Evolutionary conservation across 2,888 invertebrate species (phyloP).

Genomic region (Eurois occulta): DNA sequence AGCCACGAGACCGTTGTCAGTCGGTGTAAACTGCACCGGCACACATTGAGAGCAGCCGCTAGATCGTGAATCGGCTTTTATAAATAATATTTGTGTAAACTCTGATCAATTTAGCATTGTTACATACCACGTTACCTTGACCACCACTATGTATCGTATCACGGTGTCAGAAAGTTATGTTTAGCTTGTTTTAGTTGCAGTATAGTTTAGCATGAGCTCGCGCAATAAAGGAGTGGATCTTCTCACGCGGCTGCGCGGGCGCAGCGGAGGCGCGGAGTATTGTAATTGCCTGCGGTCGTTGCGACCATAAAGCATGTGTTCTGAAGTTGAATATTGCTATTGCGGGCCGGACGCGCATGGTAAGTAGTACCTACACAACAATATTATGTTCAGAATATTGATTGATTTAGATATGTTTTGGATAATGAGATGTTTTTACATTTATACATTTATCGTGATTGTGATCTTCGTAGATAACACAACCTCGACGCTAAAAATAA

Average conservation of each 20-base stretch:
- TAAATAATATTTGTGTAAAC: slow-evolving; percentile 78
- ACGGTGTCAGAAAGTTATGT: slow-evolving; percentile 18
- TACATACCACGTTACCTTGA: slow-evolving; percentile 19
- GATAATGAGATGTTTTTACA: not conserved
- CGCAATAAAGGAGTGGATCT: slow-evolving; percentile 70
- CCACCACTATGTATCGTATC: slow-evolving; percentile 7
- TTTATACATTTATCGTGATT: slow-evolving; percentile 3
- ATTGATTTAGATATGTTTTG: not conserved
- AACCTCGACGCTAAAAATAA: not conserved
- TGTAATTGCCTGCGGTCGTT: slow-evolving; percentile 77
- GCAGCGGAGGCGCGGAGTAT: slow-evolving; percentile 67
- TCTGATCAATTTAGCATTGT: slow-evolving; percentile 68
- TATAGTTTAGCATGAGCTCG: slow-evolving; percentile 30
- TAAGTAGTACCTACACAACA: slow-evolving; percentile 24
- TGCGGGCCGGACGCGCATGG: slow-evolving; percentile 25
- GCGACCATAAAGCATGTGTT: slow-evolving; percentile 76
- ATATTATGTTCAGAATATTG: not conserved
- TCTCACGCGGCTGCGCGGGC: slow-evolving; percentile 73
- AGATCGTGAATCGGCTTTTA: slow-evolving; percentile 71
- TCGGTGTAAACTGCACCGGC: slow-evolving; percentile 11
- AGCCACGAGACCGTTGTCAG: slow-evolving; percentile 15
- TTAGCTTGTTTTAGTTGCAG: slow-evolving; percentile 2
- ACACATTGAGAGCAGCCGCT: slow-evolving; percentile 44
- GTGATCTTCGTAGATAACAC: slow-evolving; percentile 8
- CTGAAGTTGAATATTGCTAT: slow-evolving; percentile 74